phyloP scores from a whole-genome alignment of 2,113 vertebrate genomes.

The Macaca mulatta region DNA sequence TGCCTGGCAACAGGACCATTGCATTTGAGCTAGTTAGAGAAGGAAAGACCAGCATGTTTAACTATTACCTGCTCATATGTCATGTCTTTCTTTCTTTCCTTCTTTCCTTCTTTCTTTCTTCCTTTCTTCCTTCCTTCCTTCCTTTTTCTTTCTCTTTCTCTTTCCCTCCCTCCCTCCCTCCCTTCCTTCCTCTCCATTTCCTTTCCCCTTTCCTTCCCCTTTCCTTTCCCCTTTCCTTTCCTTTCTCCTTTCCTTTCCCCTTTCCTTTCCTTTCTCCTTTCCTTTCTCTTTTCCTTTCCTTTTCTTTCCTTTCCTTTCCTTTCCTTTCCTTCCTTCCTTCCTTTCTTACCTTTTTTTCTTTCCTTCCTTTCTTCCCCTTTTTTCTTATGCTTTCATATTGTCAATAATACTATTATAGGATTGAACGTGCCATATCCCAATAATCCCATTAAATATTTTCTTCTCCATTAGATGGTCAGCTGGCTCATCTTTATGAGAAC shows the following conservation, averaged over 20 bases:
- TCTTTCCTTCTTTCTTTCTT: accelerated
- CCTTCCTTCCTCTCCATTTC: too few species aligned
- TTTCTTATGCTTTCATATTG: not conserved
- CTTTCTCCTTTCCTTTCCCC: too few species aligned
- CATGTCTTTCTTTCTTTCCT: accelerated
- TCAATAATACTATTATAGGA: not conserved
- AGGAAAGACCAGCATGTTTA: not conserved
- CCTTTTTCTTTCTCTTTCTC: accelerated
- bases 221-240: accelerated
- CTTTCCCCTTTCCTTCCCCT: accelerated
- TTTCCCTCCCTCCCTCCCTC: accelerated
- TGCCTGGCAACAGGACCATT: not conserved
- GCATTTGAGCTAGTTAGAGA: not conserved
- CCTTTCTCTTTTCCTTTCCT: accelerated
- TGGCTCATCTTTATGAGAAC: not conserved
- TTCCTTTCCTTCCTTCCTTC: too few species aligned
- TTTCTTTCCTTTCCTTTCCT: too few species aligned
- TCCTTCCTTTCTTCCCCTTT: too few species aligned
- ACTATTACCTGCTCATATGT: not conserved
- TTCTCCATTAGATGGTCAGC: not conserved
- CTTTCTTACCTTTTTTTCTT: too few species aligned
- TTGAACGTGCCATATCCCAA: not conserved
- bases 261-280: too few species aligned
- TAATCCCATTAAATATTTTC: not conserved
- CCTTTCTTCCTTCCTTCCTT: too few species aligned